Evolutionary conservation across 2,797 vertebrate genomes (phyloP), one percentile per base, ranked within the genome.

Genomic region (Neostethus bicornis): DNA sequence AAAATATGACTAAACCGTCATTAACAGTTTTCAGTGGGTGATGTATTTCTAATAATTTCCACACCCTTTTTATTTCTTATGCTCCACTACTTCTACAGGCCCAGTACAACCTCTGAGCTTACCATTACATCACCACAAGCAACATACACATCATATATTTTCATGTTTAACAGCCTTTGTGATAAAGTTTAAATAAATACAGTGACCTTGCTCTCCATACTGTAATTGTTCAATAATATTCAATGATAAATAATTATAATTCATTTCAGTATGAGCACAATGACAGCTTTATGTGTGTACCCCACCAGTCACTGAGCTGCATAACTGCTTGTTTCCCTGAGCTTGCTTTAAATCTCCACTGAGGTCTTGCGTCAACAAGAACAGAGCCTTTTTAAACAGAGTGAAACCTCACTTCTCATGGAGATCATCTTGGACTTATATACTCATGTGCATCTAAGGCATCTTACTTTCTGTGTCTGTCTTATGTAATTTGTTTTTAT

Each of bases 311-410:
- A 57, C 51, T 35, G 56, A 46, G 16, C 28, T 65, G 28, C 47
- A 61, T 20, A 62, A 17, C 41, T 51, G 52, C 23, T 57, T 53
- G 53, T 50, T 76, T 62, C 51, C 47, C 51, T 50, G 31, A 56
- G 37, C 47, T 16, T 34, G 31, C 28, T 50, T 49, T 60, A 2
- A 4, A 55, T 66, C 70, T 58, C 57, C 45, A 64, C 66, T 68
- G 63, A 74, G 66, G 53, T 70, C 77, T 81, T 74, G 51, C 70
- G 73, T 85, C 80, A 83, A 87, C 80, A 85, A 61, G 38, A 55
- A 28, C 59, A 52, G 26, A 24, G 60, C 56, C 61, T 48, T 62
- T 80, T 82, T 67, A 79, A 80, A 81, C 43, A 73, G 39, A 32
- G 62, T 66, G 72, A 78, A 81, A 77, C 70, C 48, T 80, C 80